Conservation (phyloP, 2,797 vertebrate genomes). For the Crocodylus rhombifer region DNA sequence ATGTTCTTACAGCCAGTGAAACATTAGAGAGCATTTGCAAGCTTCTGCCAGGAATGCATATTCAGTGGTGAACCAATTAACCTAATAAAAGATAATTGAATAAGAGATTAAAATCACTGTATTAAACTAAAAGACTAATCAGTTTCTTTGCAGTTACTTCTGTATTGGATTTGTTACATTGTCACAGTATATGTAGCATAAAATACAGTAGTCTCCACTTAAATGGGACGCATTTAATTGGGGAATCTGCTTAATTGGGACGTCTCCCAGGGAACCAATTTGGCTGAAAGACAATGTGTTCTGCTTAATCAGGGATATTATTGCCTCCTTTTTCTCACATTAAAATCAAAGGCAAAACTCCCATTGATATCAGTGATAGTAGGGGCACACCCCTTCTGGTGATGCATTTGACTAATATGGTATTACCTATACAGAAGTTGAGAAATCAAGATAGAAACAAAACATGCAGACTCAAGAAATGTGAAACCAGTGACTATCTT, state of each 20-base stretch:
- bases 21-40: background rate
- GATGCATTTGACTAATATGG: background rate
- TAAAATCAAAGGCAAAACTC: background rate
- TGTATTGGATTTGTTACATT: conserved; percentile 1
- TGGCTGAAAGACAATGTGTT: conserved; percentile 1
- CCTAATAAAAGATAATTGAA: conserved; percentile 20
- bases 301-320: background rate
- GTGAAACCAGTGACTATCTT: background rate
- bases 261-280: conserved; percentile 6
- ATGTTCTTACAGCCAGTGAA: conserved; percentile 8
- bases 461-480: background rate
- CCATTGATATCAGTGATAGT: background rate
- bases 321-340: background rate
- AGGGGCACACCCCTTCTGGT: background rate
- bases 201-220: background rate
- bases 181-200: background rate
- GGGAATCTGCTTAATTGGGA: conserved; percentile 21
- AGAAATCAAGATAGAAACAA: background rate
- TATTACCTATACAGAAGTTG: background rate
- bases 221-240: background rate
- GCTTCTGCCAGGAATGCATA: conserved; percentile 1
- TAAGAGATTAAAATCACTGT: background rate
- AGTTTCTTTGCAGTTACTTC: conserved; percentile 7
- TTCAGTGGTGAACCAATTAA: conserved; percentile 34
- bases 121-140: conserved; percentile 11